Evolutionary conservation across 35 echinoderm and acorn worm species (phyloP).

Genomic region (Lytechinus pictus): DNA sequence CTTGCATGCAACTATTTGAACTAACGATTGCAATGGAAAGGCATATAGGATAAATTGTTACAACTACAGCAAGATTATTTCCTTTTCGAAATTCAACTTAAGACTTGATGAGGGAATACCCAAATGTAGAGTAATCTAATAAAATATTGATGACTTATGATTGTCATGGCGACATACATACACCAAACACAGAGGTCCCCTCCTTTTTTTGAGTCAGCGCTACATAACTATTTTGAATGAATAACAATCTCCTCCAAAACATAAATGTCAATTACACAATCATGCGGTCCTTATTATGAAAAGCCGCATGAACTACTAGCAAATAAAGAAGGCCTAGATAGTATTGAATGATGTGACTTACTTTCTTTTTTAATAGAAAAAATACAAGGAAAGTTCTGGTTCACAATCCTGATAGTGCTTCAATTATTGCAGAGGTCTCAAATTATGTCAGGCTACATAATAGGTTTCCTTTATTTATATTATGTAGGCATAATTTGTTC

Average conservation of each 20-base stretch:
- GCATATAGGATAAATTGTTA: not conserved
- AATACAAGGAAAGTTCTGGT: not conserved
- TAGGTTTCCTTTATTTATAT: not conserved
- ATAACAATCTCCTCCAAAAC: not conserved
- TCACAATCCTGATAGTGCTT: not conserved
- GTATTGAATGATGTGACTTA: not conserved
- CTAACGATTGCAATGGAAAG: not conserved
- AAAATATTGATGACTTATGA: not conserved
- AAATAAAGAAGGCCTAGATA: not conserved
- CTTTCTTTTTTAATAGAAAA: not conserved
- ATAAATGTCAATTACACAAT: not conserved
- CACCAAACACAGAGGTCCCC: not conserved
- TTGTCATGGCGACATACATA: slow-evolving; percentile 1
- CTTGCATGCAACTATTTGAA: not conserved
- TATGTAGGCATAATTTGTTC: not conserved
- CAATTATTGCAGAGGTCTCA: not conserved
- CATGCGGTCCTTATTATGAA: not conserved
- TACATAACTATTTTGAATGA: not conserved
- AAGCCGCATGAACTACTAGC: not conserved
- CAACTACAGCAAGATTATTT: too few species aligned
- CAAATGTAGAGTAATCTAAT: not conserved
- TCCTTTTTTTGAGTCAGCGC: not conserved
- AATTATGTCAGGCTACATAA: not conserved
- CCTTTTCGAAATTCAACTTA: too few species aligned
- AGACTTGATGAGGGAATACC: not conserved